Evolutionary conservation across 2,888 invertebrate genomes (phyloP).

Genomic region (Scaptomyza parva): DNA sequence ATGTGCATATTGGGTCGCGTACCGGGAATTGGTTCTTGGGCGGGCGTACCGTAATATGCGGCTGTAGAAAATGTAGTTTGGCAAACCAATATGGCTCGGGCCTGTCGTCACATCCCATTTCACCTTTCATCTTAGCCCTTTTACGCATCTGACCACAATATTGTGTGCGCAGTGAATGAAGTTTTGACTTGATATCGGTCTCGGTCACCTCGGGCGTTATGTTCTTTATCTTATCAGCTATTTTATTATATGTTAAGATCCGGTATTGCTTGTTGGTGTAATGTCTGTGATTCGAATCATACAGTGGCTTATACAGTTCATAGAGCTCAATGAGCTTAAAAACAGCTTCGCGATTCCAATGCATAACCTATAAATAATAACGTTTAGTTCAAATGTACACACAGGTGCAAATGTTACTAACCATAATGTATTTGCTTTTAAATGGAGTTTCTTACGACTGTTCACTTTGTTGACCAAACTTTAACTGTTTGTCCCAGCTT

Average conservation of each 20-base stretch:
- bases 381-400: too few species aligned
- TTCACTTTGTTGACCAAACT: too few species aligned
- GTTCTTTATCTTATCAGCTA: neutral
- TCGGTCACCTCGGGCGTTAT: neutral
- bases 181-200: neutral
- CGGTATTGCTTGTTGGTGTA: neutral
- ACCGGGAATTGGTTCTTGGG: neutral
- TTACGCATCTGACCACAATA: neutral
- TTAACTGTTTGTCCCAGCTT: too few species aligned
- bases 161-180: neutral
- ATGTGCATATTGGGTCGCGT: neutral
- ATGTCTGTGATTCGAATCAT: neutral
- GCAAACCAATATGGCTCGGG: neutral
- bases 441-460: too few species aligned
- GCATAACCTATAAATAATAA: neutral
- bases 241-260: neutral
- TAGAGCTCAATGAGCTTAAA: neutral
- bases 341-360: neutral
- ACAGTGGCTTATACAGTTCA: neutral
- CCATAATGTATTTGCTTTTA: too few species aligned
- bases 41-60: neutral
- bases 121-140: neutral
- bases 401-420: too few species aligned
- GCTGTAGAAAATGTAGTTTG: neutral
- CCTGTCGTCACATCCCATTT: neutral